Percentiles rank a stretch among this genome's conserved stretches.
phyloP scores from a whole-genome alignment of 1,140 invertebrate species.

The Magallana ariakensis region DNA sequence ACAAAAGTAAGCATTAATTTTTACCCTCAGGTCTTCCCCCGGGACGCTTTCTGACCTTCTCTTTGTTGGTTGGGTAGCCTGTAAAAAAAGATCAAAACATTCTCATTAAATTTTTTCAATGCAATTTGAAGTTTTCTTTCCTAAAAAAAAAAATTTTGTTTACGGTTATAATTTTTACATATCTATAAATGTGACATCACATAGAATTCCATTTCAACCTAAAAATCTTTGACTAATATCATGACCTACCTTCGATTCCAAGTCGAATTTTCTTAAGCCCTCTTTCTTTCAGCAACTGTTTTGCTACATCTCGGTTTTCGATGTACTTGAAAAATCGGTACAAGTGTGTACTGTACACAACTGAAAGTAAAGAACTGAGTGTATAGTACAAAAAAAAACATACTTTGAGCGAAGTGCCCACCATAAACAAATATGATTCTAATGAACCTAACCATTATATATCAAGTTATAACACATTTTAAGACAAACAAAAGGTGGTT shows the following conservation, averaged over 20 bases:
- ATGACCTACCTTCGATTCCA: conserved; percentile 91
- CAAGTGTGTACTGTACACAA: conserved; percentile 92
- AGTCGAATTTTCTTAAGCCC: conserved; percentile 99
- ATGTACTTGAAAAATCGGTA: conserved; percentile 99
- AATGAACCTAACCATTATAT: too few species aligned
- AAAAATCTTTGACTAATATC: neutral
- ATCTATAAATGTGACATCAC: too few species aligned
- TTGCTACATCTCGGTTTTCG: conserved; percentile 99
- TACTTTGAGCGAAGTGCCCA: too few species aligned
- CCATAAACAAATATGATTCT: too few species aligned
- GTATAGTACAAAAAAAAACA: neutral
- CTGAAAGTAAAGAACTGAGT: conserved; percentile 66
- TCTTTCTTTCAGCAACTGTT: conserved; percentile 98
- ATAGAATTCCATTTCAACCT: too few species aligned
- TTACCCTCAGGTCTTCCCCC: conserved; percentile 88
- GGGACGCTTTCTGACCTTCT: conserved; percentile 91
- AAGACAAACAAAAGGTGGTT: too few species aligned
- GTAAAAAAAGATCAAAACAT: conserved; percentile 35
- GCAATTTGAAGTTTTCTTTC: too few species aligned
- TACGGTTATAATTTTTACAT: too few species aligned
- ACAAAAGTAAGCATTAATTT: too few species aligned
- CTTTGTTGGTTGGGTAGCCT: conserved; percentile 99
- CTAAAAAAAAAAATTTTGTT: too few species aligned
- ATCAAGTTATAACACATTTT: too few species aligned
- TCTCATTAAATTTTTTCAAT: too few species aligned